phyloP scores from a whole-genome alignment of 1,140 invertebrate genomes.

The Ceratoteleas bidentatus region DNA sequence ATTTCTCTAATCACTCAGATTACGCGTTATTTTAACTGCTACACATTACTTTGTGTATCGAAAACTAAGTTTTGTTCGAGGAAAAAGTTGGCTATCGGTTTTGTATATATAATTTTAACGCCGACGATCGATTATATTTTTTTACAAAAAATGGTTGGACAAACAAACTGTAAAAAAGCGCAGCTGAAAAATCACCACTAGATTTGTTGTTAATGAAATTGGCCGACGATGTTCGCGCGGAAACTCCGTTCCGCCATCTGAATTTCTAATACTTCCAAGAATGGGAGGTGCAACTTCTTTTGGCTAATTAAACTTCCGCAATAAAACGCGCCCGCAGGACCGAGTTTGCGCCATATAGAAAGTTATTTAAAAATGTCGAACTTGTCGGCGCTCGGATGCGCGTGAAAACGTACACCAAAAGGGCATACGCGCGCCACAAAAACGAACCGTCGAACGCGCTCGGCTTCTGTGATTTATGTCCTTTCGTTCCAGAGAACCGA shows the following conservation, averaged over 20 bases:
- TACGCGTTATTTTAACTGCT: too few relatives aligned
- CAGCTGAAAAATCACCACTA: too few relatives aligned
- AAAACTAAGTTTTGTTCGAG: too few relatives aligned
- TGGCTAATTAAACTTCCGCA: conserved; percentile 23
- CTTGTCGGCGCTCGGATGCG: conserved; percentile 2
- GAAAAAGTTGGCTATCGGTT: too few relatives aligned
- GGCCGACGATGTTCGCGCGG: too few relatives aligned
- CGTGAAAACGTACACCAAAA: conserved; percentile 5
- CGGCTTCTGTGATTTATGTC: conserved; percentile 52
- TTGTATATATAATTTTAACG: too few relatives aligned
- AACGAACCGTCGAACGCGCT: conserved; percentile 33
- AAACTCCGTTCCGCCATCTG: too few relatives aligned
- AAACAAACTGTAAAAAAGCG: too few relatives aligned
- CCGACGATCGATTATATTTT: too few relatives aligned
- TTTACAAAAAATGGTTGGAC: too few relatives aligned
- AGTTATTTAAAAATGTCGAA: conserved; percentile 32
- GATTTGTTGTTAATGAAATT: background rate
- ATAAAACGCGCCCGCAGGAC: conserved; percentile 22
- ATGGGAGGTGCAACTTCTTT: conserved; percentile 27
- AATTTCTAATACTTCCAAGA: conserved; percentile 20
- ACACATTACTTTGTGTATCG: too few relatives aligned
- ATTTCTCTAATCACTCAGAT: too few relatives aligned
- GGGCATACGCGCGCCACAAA: conserved; percentile 6
- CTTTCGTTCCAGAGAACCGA: conserved; percentile 33
- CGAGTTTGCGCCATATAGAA: conserved; percentile 22